A percentile compares a stretch with the other conserved stretches of the same genome.
Evolutionary conservation across 2,113 vertebrate species (phyloP).

Genomic region (Equus quagga): DNA sequence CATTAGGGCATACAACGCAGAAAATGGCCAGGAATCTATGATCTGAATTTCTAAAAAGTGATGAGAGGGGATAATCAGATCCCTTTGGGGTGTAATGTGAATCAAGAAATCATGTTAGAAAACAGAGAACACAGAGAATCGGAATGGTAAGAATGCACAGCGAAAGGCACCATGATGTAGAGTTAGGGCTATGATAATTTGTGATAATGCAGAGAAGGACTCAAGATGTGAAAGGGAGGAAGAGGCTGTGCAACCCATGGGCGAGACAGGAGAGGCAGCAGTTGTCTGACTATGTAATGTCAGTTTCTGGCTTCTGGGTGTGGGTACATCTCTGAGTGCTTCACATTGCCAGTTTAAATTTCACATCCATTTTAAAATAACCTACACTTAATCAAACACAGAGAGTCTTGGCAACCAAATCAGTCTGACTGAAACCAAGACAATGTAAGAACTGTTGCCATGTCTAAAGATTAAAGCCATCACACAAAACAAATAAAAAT

Average conservation of each 20-base stretch:
- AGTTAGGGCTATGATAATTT: neutral
- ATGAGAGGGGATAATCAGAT: neutral
- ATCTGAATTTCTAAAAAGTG: neutral
- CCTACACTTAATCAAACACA: neutral
- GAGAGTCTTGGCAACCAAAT: neutral
- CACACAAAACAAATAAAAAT: neutral
- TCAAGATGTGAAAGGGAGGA: neutral
- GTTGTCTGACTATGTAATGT: neutral
- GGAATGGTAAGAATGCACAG: neutral
- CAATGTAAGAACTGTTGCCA: neutral
- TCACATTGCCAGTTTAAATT: neutral
- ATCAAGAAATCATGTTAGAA: neutral
- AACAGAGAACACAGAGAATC: neutral
- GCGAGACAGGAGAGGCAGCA: neutral
- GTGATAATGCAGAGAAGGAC: neutral
- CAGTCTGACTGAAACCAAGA: neutral
- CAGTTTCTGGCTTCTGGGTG: neutral
- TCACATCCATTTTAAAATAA: neutral
- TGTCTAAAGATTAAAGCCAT: neutral
- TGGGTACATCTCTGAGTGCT: neutral
- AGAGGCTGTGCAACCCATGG: neutral
- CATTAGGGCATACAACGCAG: neutral
- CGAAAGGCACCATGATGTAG: accelerated
- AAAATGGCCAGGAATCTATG: neutral
- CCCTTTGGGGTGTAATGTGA: neutral